Evolutionary conservation across 2,888 invertebrate species (phyloP).

Genomic region (Drosophila eohydei): DNA sequence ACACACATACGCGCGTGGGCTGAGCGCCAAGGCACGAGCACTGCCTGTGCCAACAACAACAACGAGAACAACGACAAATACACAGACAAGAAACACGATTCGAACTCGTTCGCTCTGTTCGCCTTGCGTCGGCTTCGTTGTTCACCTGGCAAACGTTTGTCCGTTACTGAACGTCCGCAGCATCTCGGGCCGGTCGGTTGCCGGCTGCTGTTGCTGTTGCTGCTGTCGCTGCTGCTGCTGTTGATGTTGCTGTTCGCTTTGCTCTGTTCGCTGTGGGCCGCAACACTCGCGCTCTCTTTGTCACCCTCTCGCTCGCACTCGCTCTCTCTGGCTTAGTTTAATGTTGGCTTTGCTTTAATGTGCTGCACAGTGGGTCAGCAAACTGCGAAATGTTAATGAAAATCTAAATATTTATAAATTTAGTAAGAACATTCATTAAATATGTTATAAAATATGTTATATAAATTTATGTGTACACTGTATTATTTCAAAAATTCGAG

Average conservation of each 20-base stretch:
- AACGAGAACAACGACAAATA: conserved; percentile 22
- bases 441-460: neutral
- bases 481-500: no score
- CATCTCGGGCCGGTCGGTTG: conserved; percentile 50
- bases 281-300: conserved; percentile 39
- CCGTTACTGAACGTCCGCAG: conserved; percentile 58
- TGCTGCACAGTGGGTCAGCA: conserved; percentile 31
- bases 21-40: conserved; percentile 36
- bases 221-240: conserved; percentile 19
- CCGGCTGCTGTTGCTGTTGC: conserved; percentile 44
- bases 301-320: conserved; percentile 21
- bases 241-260: conserved; percentile 6
- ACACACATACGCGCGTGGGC: conserved; percentile 49
- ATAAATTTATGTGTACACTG: neutral
- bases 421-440: neutral
- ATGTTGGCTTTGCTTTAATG: conserved; percentile 19
- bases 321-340: conserved; percentile 22
- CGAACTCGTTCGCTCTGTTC: conserved; percentile 25
- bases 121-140: conserved; percentile 56
- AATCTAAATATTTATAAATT: neutral
- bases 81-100: conserved; percentile 24
- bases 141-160: conserved; percentile 74
- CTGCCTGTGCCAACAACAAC: conserved; percentile 14
- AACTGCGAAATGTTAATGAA: neutral
- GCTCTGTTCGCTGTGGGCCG: conserved; percentile 42